phyloP scores from a whole-genome alignment of 2,888 invertebrate species.

The Ellobium chinense region DNA sequence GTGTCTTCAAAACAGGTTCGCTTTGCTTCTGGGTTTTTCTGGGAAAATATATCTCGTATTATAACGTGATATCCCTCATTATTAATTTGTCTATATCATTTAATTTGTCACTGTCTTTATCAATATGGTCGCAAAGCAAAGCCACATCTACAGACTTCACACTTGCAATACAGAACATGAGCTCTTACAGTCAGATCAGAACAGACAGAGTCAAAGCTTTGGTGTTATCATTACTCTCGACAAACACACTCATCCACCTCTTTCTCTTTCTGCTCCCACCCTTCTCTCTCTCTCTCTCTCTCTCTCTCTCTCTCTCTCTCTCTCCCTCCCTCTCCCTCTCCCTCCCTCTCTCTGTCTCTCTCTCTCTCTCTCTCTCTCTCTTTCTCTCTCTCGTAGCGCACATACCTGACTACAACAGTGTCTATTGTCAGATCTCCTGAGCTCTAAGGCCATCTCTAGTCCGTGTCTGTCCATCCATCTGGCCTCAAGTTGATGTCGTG shows the following conservation, averaged over 20 bases:
- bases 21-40: conserved; percentile 43
- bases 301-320: conserved; percentile 5
- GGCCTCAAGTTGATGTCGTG: conserved; percentile 1
- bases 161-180: too few species aligned
- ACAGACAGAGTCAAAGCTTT: too few species aligned
- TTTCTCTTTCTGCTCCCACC: background rate
- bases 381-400: background rate
- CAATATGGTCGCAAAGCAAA: too few species aligned
- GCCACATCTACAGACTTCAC: too few species aligned
- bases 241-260: too few species aligned
- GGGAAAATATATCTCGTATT: too few species aligned
- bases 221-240: too few species aligned
- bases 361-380: conserved; percentile 13
- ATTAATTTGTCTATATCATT: too few species aligned
- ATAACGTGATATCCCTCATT: too few species aligned
- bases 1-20: conserved; percentile 61
- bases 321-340: background rate
- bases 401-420: conserved; percentile 15
- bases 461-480: conserved; percentile 14
- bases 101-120: too few species aligned
- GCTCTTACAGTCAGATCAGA: too few species aligned
- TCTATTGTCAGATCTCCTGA: conserved; percentile 12
- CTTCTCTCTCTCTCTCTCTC: conserved; percentile 13
- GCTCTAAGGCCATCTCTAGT: conserved; percentile 23
- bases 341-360: background rate